A percentile compares a stretch with the other conserved stretches of the same genome.
Conservation (phyloP, 1,140 invertebrate genomes). For the Mya arenaria region DNA sequence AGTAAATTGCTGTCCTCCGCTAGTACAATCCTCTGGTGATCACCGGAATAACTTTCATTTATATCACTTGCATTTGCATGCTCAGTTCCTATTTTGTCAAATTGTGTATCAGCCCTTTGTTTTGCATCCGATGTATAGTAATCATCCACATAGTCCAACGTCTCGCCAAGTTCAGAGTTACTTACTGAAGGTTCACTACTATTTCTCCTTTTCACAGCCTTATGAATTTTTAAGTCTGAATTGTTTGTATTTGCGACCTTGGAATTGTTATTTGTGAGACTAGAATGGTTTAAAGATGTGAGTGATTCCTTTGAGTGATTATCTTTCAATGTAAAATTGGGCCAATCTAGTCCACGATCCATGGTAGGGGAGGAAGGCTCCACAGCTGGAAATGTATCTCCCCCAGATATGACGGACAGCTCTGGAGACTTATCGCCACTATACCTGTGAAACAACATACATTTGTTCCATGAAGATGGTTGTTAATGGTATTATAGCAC, state of each 20-base stretch:
- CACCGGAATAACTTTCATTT: background rate
- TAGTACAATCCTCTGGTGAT: constrained; percentile 9
- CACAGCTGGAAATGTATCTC: too few species aligned
- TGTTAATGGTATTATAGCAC: too few species aligned
- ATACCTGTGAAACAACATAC: too few species aligned
- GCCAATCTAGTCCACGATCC: too few species aligned
- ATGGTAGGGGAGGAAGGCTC: constrained; percentile 70
- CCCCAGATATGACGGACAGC: too few species aligned
- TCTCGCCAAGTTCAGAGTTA: background rate
- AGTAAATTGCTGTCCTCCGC: constrained; percentile 40
- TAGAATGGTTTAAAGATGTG: too few species aligned
- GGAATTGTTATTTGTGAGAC: too few species aligned
- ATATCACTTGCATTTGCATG: background rate
- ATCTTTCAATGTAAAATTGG: too few species aligned
- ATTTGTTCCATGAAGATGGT: too few species aligned
- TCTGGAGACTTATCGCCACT: too few species aligned
- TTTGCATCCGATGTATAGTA: constrained; percentile 34
- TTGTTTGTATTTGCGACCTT: too few species aligned
- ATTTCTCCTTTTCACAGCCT: background rate
- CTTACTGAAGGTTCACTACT: background rate
- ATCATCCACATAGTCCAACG: constrained; percentile 48
- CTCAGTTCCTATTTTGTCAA: background rate
- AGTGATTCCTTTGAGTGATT: too few species aligned
- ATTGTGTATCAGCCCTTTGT: background rate
- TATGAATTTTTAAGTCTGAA: background rate